A percentile compares a stretch with the other conserved stretches of the same genome.
phyloP scores from a whole-genome alignment of 1,140 invertebrate species.

The Whitmania pigra region DNA sequence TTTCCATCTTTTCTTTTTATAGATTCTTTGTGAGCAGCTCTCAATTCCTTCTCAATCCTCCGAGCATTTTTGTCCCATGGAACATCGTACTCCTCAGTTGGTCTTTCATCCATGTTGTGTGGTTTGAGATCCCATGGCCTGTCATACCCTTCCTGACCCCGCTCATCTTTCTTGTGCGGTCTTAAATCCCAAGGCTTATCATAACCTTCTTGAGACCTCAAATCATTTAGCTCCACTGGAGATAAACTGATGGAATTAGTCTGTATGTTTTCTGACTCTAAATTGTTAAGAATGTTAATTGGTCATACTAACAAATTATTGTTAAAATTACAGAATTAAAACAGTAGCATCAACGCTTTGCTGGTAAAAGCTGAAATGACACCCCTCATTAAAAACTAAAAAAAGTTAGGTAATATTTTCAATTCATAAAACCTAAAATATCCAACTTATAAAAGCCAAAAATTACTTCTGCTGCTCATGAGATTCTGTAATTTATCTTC shows the following conservation, averaged over 20 bases:
- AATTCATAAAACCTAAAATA: neutral
- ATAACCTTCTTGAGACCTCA: constrained; percentile 22
- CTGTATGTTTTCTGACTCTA: neutral
- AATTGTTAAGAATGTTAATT: neutral
- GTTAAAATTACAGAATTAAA: neutral
- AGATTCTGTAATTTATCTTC: constrained; percentile 8
- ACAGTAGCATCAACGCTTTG: too few species aligned
- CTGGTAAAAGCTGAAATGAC: too few species aligned
- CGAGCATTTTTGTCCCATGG: constrained; percentile 25
- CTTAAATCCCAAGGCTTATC: constrained; percentile 24
- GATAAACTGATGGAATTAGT: neutral
- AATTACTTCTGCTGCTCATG: neutral
- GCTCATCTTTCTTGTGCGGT: constrained; percentile 15
- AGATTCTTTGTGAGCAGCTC: constrained; percentile 6
- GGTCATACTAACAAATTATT: neutral
- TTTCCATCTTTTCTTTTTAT: neutral
- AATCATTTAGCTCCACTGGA: constrained; percentile 8
- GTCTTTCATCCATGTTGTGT: constrained; percentile 20
- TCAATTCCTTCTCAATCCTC: constrained; percentile 16
- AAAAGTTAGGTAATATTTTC: neutral
- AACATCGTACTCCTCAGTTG: constrained; percentile 20
- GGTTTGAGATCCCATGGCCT: constrained; percentile 23
- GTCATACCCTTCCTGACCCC: constrained; percentile 20
- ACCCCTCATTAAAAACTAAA: too few species aligned
- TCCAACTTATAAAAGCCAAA: neutral